Base-by-base conservation (phyloP, 2,888 invertebrate species). In the Platycnemis pennipes region DNA sequence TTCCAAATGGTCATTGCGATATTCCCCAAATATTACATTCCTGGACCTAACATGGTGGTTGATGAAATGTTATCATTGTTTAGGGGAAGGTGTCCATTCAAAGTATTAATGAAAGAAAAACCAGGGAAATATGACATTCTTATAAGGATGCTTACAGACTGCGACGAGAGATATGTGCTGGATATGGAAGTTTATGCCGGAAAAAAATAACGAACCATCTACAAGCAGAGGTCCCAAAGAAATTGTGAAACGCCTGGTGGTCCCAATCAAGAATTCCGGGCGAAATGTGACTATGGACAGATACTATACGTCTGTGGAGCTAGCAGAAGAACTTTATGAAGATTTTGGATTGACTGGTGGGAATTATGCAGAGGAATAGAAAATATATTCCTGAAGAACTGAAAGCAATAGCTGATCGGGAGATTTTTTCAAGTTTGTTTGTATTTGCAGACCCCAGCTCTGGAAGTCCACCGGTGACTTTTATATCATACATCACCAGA, bases 251-350 rank as follows among this genome's bases (percentile, higher is more conserved):
- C 45, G 46, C 5, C 22, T 91, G 22, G 91, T 63, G n/a, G 49
- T 46, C n/a, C 31, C 88, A 45, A 45, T 88, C 22, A 42, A 42
- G 42, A 63, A 63, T 63, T 42, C 94, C n/a, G 69, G 69, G n/a
- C 94, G 63, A 63, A 94, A 94, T 63, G 77, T 94, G 42, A 31
- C 42, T 42, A 94, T 45, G 69, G 94, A 94, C 42, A 94, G 94
- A 69, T 94, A 94, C 69, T 94, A 69, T 63, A 94, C 94, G 31
- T 94, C 94, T 26, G 94, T 94, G 37, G 94, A 94, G 22, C 63
- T 94, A 26, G 94, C 94, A 69, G 94, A 94, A 63, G 56, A 91
- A 31, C 53, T 53, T 22, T 91, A 42, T 49, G 42, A 26, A 37
- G 49, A 91, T 49, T 49, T 56, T 45, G 44, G 63, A 63, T 45